Evolutionary conservation across 2,888 invertebrate genomes (phyloP).

Genomic region (Leucozona laternaria): DNA sequence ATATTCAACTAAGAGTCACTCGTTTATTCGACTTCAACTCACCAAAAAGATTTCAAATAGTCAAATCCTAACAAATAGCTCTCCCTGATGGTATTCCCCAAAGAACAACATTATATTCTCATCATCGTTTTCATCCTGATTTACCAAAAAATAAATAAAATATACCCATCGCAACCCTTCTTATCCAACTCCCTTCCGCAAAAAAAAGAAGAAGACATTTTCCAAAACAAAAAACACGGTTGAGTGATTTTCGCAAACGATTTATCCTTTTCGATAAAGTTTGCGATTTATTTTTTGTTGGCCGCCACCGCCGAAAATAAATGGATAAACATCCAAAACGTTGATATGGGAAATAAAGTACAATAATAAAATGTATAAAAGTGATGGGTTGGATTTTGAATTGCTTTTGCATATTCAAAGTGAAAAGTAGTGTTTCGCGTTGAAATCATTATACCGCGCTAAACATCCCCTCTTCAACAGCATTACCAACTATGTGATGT

Average conservation of each 20-base stretch:
- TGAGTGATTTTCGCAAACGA: constrained; percentile 68
- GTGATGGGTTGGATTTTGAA: constrained; percentile 16
- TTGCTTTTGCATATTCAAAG: constrained; percentile 61
- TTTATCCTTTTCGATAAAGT: constrained; percentile 72
- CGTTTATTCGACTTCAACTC: constrained; percentile 14
- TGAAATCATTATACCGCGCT: constrained; percentile 60
- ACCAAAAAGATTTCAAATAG: not conserved
- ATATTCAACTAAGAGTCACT: not conserved
- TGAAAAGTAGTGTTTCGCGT: constrained; percentile 63
- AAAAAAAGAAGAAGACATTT: not conserved
- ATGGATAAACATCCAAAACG: constrained; percentile 64
- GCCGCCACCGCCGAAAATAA: constrained; percentile 60
- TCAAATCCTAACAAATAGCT: not conserved
- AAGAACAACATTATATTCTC: constrained; percentile 62
- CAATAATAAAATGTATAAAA: constrained; percentile 52
- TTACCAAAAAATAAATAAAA: constrained; percentile 44
- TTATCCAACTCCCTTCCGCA: not conserved
- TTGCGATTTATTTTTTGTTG: constrained; percentile 51
- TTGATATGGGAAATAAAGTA: constrained; percentile 63
- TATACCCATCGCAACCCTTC: constrained; percentile 51
- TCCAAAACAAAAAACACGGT: constrained; percentile 28
- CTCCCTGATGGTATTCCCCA: constrained; percentile 32
- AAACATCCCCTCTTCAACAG: constrained; percentile 56
- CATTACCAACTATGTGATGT: not conserved
- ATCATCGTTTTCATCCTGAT: constrained; percentile 60